Evolutionary conservation across 2,888 invertebrate species (phyloP).

Genomic region (Archips crataeganus): DNA sequence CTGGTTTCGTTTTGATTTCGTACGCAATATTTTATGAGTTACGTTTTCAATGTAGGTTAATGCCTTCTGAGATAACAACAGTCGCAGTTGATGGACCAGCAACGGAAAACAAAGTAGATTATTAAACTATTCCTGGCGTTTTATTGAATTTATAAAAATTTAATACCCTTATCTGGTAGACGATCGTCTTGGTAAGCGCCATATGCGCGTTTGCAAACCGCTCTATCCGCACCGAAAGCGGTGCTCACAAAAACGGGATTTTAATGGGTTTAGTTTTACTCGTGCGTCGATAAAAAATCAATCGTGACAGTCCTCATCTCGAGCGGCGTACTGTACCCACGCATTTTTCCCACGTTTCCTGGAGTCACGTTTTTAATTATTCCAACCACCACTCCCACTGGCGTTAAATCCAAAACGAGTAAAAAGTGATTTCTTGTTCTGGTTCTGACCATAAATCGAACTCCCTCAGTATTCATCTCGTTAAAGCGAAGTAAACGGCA

Average conservation of each 20-base stretch:
- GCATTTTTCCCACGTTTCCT: constrained; percentile 72
- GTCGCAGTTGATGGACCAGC: constrained; percentile 54
- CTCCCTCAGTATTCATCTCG: neutral
- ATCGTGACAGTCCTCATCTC: constrained; percentile 60
- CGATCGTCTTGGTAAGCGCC: neutral
- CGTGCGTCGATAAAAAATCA: constrained; percentile 65
- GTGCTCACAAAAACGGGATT: constrained; percentile 30
- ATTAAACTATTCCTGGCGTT: constrained; percentile 22
- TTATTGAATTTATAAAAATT: constrained; percentile 3
- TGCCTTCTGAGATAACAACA: constrained; percentile 63
- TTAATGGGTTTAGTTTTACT: constrained; percentile 55
- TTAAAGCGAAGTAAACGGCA: constrained; percentile 14
- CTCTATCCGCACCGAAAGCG: constrained; percentile 26
- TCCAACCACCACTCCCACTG: neutral
- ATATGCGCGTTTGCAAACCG: constrained; percentile 9
- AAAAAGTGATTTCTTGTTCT: constrained; percentile 12
- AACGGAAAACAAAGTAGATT: constrained; percentile 24
- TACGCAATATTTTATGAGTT: constrained; percentile 74
- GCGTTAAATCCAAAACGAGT: constrained; percentile 2
- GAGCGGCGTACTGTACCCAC: constrained; percentile 56
- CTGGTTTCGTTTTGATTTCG: constrained; percentile 68
- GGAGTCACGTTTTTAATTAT: constrained; percentile 56
- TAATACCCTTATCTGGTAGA: neutral
- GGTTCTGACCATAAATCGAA: constrained; percentile 14
- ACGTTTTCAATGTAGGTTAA: constrained; percentile 78